These are phyloP conservation scores for Metridium senile DNA, from an alignment of 92 coral and sea anemone species.

Conservation along the genomic window DNA sequence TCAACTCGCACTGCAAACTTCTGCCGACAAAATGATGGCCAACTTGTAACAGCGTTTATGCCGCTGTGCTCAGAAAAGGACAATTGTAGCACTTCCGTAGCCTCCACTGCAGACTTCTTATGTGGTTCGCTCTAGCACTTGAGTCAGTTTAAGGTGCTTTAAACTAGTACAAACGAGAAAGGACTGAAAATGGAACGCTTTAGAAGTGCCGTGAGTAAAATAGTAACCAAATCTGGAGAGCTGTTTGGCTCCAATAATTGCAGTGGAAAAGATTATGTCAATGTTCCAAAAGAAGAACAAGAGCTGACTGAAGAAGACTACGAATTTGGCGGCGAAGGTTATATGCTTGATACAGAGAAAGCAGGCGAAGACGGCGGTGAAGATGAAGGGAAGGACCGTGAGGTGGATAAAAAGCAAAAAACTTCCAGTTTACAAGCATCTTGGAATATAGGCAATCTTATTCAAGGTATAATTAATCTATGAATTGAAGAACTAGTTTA, in stretches of 20 bases:
- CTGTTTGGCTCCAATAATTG: neutral
- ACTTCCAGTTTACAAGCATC: constrained; percentile 93
- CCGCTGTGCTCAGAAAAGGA: too few relatives aligned
- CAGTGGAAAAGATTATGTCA: constrained; percentile 31
- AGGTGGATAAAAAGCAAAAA: constrained; percentile 48
- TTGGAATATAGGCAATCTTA: constrained; percentile 92
- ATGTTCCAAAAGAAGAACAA: constrained; percentile 53
- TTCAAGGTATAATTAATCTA: too few relatives aligned
- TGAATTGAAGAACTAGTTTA: too few relatives aligned
- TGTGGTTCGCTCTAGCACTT: too few relatives aligned
- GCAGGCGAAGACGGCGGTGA: constrained; percentile 35
- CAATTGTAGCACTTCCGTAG: too few relatives aligned
- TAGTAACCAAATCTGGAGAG: neutral
- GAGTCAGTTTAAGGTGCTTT: too few relatives aligned
- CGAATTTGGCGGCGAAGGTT: constrained; percentile 42
- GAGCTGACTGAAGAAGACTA: constrained; percentile 41
- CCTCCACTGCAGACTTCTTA: too few relatives aligned
- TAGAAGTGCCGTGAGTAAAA: neutral
- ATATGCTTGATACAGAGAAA: constrained; percentile 35
- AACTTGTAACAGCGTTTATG: neutral
- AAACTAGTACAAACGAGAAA: too few relatives aligned
- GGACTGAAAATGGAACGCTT: neutral
- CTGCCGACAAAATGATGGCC: neutral
- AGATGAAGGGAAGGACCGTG: constrained; percentile 24
- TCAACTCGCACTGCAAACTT: neutral